Conservation (phyloP, 2,797 vertebrate species). For the Coreius guichenoti region DNA sequence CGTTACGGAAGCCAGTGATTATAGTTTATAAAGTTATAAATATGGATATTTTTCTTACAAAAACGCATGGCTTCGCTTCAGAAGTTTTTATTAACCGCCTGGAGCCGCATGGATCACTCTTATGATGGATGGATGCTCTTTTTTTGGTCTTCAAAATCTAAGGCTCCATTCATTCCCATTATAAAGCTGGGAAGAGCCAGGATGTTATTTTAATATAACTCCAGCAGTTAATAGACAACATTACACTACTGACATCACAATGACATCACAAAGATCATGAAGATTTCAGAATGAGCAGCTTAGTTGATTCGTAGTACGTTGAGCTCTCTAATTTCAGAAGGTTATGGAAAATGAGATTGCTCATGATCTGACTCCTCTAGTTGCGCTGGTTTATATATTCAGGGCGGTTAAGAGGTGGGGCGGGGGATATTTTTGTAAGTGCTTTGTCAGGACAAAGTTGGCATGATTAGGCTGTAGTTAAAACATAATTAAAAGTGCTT, state of each 20-base stretch:
- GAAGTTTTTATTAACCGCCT: too few relatives aligned
- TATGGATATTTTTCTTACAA: too few relatives aligned
- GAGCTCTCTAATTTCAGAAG: neutral
- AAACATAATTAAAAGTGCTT: conserved; percentile 75
- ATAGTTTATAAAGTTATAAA: too few relatives aligned
- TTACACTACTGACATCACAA: neutral
- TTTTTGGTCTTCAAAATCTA: too few relatives aligned
- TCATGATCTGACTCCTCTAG: neutral
- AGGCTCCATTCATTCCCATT: too few relatives aligned
- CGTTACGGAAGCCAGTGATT: too few relatives aligned
- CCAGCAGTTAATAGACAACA: neutral
- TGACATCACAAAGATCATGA: neutral
- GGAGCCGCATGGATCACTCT: too few relatives aligned
- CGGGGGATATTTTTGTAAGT: conserved; percentile 61
- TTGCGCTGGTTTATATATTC: conserved; percentile 39
- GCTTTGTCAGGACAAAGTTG: conserved; percentile 68
- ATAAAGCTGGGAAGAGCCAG: too few relatives aligned
- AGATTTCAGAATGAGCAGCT: neutral
- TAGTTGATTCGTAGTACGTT: neutral
- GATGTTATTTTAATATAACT: too few relatives aligned
- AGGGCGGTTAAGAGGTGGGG: conserved; percentile 50
- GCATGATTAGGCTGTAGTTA: conserved; percentile 72
- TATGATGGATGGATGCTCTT: too few relatives aligned
- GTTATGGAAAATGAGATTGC: neutral
- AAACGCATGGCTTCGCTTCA: too few relatives aligned